Conservation (phyloP, 2,888 invertebrate species). For the Ophonus ardosiacus region DNA sequence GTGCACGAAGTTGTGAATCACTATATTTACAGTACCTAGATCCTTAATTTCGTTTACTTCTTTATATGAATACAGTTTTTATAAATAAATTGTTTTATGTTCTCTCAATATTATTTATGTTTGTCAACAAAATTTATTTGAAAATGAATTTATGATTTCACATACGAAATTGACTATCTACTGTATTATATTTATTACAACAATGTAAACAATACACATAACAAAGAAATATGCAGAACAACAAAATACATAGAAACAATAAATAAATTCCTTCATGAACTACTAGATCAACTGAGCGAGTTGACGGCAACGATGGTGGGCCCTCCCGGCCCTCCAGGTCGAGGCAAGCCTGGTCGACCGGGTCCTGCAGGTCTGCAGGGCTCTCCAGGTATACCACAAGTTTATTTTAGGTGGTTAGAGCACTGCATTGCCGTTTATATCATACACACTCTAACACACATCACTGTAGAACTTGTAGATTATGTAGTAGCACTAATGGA, state of each 20-base stretch:
- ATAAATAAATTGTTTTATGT: too few relatives aligned
- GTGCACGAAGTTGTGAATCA: too few relatives aligned
- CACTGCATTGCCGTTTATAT: constrained; percentile 63
- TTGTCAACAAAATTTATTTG: too few relatives aligned
- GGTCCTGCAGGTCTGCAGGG: constrained; percentile 86
- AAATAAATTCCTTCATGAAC: constrained; percentile 6
- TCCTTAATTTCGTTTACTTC: too few relatives aligned
- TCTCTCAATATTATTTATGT: too few relatives aligned
- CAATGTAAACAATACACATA: not conserved
- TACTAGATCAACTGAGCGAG: constrained; percentile 85
- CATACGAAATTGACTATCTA: too few relatives aligned
- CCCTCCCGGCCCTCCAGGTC: constrained; percentile 83
- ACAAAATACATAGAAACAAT: constrained; percentile 24
- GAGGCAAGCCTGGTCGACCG: constrained; percentile 82
- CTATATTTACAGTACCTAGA: too few relatives aligned
- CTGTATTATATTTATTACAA: not conserved
- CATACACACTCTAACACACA: constrained; percentile 54
- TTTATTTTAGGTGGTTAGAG: constrained; percentile 65
- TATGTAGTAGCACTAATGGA: constrained; percentile 59
- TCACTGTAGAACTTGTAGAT: constrained; percentile 53
- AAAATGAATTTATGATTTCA: too few relatives aligned
- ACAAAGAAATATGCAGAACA: not conserved
- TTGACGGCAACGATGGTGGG: constrained; percentile 81
- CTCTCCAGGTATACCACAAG: constrained; percentile 78
- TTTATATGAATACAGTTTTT: too few relatives aligned